phyloP scores from a whole-genome alignment of 1,140 invertebrate species.

The Spodoptera frugiperda region DNA sequence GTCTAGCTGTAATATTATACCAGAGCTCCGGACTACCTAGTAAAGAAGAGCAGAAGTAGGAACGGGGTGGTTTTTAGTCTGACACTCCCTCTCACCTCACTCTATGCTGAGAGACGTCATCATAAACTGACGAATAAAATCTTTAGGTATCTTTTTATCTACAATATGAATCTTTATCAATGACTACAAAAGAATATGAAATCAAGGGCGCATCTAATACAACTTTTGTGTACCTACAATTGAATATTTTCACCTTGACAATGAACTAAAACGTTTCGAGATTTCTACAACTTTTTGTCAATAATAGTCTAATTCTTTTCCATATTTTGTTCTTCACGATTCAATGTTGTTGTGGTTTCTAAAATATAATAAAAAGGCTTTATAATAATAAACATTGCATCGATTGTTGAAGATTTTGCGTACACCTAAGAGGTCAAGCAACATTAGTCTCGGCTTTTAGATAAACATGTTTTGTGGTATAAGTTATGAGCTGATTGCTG shows the following conservation, averaged over 20 bases:
- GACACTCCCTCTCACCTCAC: too few species aligned
- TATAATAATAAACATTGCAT: constrained; percentile 3
- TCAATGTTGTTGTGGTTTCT: constrained; percentile 7
- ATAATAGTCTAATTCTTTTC: background rate
- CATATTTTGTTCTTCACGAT: constrained; percentile 5
- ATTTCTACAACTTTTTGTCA: background rate
- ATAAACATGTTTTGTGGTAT: constrained; percentile 9
- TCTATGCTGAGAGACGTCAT: too few species aligned
- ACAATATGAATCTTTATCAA: too few species aligned
- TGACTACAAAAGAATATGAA: too few species aligned
- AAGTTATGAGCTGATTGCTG: background rate
- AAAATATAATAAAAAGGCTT: background rate
- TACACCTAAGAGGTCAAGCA: constrained; percentile 17
- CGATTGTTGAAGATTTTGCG: constrained; percentile 16
- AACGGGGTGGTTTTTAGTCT: too few species aligned
- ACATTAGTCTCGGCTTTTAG: constrained; percentile 33
- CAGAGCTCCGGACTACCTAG: too few species aligned
- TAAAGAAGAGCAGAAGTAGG: too few species aligned
- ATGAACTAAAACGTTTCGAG: background rate
- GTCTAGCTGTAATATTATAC: too few species aligned
- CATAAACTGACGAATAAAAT: too few species aligned
- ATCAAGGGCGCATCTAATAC: too few species aligned
- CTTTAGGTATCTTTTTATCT: too few species aligned
- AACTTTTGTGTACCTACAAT: background rate
- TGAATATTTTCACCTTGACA: constrained; percentile 33